Conservation (phyloP, 1,140 invertebrate species). For the Hyles euphorbiae region DNA sequence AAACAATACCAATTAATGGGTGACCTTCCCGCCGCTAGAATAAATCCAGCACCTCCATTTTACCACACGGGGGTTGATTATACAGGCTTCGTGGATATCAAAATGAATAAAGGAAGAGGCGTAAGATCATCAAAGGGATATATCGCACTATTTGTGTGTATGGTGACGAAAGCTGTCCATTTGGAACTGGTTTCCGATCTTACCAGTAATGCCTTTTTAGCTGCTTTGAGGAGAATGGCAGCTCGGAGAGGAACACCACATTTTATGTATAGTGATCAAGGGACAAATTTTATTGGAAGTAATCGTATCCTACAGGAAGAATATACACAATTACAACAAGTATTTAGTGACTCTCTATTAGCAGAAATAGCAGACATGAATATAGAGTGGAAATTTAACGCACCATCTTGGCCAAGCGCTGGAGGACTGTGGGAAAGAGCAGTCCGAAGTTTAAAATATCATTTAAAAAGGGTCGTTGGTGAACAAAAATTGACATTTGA, state of each 20-base stretch:
- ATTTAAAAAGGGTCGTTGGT: too few species aligned
- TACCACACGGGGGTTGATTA: too few species aligned
- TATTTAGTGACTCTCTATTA: neutral
- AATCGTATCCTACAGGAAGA: constrained; percentile 5
- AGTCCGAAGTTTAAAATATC: constrained; percentile 6
- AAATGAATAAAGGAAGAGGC: too few species aligned
- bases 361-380: constrained; percentile 4
- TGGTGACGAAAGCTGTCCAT: constrained; percentile 12
- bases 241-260: constrained; percentile 8
- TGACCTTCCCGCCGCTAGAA: too few species aligned
- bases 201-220: constrained; percentile 4
- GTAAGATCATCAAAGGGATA: constrained; percentile 9
- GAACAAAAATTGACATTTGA: constrained; percentile 12
- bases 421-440: constrained; percentile 10
- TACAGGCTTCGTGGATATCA: too few species aligned
- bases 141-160: constrained; percentile 14
- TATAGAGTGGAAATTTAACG: constrained; percentile 12
- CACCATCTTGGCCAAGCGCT: constrained; percentile 4
- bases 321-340: neutral
- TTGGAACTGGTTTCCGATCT: constrained; percentile 12
- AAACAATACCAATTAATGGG: too few species aligned
- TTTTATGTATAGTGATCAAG: constrained; percentile 13
- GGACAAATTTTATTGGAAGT: constrained; percentile 10
- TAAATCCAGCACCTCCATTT: too few species aligned
- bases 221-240: constrained; percentile 10